Evolutionary conservation across 2,797 vertebrate species (phyloP).

Genomic region (Chrysocyon brachyurus): DNA sequence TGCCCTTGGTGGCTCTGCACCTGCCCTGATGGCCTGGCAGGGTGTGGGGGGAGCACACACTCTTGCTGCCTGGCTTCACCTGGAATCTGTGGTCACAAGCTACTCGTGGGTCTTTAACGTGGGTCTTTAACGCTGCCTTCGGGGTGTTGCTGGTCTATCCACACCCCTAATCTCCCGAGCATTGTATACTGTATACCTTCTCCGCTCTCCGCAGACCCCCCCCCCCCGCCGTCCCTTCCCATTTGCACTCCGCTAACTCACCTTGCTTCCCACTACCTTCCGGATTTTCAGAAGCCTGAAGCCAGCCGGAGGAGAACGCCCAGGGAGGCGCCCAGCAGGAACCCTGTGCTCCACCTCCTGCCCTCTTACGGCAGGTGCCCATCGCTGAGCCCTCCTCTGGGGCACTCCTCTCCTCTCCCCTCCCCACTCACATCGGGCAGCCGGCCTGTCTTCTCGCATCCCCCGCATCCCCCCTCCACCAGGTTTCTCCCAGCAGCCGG

Average conservation of each 20-base stretch:
- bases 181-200: neutral
- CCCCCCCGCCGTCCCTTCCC: neutral
- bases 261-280: neutral
- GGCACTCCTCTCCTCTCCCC: neutral
- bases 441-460: neutral
- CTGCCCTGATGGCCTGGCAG: neutral
- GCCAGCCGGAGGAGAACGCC: neutral
- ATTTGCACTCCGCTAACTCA: neutral
- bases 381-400: neutral
- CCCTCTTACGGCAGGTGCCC: no score
- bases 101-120: no score
- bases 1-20: neutral
- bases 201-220: neutral
- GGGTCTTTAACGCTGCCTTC: neutral
- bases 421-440: neutral
- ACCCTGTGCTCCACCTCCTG: neutral
- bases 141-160: neutral
- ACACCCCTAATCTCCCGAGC: neutral
- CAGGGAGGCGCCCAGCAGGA: accelerated
- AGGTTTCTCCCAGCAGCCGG: neutral
- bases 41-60: neutral
- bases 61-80: neutral
- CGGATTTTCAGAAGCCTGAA: neutral
- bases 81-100: neutral
- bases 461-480: neutral